These are phyloP conservation scores for Amyelois transitella DNA, from an alignment of 1,140 invertebrate genomes.

Conservation along the genomic window DNA sequence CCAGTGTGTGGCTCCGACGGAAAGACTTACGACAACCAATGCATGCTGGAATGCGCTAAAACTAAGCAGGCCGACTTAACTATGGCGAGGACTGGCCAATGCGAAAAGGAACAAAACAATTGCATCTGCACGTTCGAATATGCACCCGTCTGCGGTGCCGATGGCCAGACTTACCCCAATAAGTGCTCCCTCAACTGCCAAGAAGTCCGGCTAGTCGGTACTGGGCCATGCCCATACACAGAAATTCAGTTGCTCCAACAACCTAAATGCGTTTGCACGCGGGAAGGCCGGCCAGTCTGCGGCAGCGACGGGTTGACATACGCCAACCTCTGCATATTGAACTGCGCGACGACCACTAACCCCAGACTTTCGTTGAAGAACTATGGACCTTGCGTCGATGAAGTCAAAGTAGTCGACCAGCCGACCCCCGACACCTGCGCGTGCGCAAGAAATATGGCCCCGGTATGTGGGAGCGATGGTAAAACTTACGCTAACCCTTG, in stretches of 20 bases:
- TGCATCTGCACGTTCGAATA: background rate
- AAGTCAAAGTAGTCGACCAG: background rate
- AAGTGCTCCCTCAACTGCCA: background rate
- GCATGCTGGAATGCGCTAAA: slow-evolving; percentile 57
- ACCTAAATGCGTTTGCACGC: slow-evolving; percentile 64
- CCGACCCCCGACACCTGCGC: background rate
- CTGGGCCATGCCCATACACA: background rate
- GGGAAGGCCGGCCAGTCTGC: slow-evolving; percentile 69
- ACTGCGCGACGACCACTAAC: slow-evolving; percentile 5
- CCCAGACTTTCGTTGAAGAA: background rate
- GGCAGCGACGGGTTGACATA: slow-evolving; percentile 26
- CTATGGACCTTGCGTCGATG: slow-evolving; percentile 9
- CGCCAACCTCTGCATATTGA: background rate
- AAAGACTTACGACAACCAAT: slow-evolving; percentile 68
- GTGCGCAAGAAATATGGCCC: slow-evolving; percentile 26
- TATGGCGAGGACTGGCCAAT: slow-evolving; percentile 11
- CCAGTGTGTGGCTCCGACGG: slow-evolving; percentile 72
- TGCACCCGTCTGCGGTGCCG: background rate
- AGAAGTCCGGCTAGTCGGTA: background rate
- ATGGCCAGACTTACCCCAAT: slow-evolving; percentile 3
- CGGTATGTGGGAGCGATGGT: slow-evolving; percentile 50
- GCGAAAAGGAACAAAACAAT: background rate
- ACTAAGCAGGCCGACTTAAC: slow-evolving; percentile 12
- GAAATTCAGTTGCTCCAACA: background rate
- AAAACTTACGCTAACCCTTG: slow-evolving; percentile 71